Conservation (phyloP, 2,113 vertebrate species). For the Grus americana region DNA sequence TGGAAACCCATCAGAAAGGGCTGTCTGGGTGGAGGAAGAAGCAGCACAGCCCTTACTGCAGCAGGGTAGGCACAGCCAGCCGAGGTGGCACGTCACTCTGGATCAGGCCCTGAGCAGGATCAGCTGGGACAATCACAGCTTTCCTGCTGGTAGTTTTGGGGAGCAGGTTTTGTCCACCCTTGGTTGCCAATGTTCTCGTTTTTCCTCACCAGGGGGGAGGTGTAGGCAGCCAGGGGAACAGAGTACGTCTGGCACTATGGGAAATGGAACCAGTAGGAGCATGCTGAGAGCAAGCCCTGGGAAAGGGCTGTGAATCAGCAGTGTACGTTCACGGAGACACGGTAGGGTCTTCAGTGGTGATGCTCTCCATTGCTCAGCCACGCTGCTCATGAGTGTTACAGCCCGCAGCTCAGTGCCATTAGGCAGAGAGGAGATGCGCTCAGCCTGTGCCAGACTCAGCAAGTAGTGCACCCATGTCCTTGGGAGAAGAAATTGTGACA, state of each 20-base stretch:
- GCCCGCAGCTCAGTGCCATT: background rate
- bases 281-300: background rate
- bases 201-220: background rate
- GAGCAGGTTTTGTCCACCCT: background rate
- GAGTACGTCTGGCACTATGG: background rate
- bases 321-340: background rate
- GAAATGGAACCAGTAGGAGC: background rate
- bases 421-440: background rate
- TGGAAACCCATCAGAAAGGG: background rate
- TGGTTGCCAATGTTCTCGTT: background rate
- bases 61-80: background rate
- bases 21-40: background rate
- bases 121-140: background rate
- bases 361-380: background rate
- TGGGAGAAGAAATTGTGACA: background rate
- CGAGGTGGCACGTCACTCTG: accelerated
- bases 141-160: background rate
- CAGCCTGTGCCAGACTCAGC: background rate
- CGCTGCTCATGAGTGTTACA: background rate
- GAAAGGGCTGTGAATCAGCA: background rate
- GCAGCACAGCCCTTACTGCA: background rate
- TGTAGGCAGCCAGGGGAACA: background rate
- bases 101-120: background rate
- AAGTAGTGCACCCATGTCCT: background rate
- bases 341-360: background rate